Evolutionary conservation across 2,797 vertebrate species (phyloP), one percentile per base, ranked within the genome.

Genomic region (Pelochelys cantorii): DNA sequence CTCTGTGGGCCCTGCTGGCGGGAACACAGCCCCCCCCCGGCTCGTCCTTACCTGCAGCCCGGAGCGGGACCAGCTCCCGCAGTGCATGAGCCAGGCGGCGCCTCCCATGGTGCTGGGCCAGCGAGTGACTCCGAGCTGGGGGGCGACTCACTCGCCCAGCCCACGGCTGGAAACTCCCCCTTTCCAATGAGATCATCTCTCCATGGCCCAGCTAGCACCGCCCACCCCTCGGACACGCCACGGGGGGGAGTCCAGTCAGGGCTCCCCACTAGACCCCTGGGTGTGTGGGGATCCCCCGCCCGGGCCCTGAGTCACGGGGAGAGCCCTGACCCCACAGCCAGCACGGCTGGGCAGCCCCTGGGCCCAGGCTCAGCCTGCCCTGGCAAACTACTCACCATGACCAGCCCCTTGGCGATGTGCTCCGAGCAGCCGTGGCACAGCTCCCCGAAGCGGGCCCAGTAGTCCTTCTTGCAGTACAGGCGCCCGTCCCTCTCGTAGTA

Each of bases 401-500:
- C 99, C 94, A 99, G 98, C 84, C 99, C 99, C 59, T 99, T 99
- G 97, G 98, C 98, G 98, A 99, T 99, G 31, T 99, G 99, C 97
- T 99, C 99, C 0, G 98, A 99, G 97, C 99, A 99, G 94, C 99
- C 99, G 0, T 99, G 99, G 97, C 99, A 99, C 84, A 99, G 98
- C 97, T 99, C 99, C 55, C 99, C 99, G 0, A 99, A 99, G 90
- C 98, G 99, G 59, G 98, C 97, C 99, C 99, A 99, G 98, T 99
- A 99, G 97, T 99, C 99, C 95, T 99, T 99, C 98, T 99, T 99
- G 97, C 99, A 99, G 98, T 99, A 99, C 62, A 99, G 99, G 68
- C 95, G 98, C 11, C 99, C 99, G 97, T 99, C 99, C 98, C 99
- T 99, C 97, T 99, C 99, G 14, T 99, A 99, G 98, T 99, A 99